Percentiles rank a stretch among this genome's conserved stretches.
These are phyloP conservation scores for Diadophis punctatus DNA, from an alignment of 2,113 vertebrate species.

Conservation along the genomic window DNA sequence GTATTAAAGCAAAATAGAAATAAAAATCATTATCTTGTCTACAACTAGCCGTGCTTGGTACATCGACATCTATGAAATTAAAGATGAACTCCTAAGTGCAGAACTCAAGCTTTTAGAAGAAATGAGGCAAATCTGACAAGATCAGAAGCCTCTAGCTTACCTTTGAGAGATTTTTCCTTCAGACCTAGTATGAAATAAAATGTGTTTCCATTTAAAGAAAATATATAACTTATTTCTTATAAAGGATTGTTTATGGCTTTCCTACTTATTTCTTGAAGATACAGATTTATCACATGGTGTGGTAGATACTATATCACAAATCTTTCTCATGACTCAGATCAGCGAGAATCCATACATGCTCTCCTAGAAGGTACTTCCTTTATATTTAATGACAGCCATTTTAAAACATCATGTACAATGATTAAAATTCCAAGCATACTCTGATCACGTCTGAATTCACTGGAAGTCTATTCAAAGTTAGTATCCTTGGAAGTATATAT, in stretches of 20 bases:
- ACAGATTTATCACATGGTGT: not conserved
- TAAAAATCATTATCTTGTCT: not conserved
- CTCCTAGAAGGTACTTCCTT: not conserved
- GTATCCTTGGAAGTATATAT: not conserved
- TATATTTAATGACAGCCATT: not conserved
- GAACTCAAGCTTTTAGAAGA: not conserved
- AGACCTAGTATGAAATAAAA: constrained; percentile 42
- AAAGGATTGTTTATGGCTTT: not conserved
- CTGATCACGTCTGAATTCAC: not conserved
- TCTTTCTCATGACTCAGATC: not conserved
- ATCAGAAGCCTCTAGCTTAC: constrained; percentile 17
- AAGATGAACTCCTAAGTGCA: not conserved
- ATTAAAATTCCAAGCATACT: not conserved
- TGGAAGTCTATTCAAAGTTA: not conserved
- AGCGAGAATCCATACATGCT: not conserved
- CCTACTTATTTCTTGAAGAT: not conserved
- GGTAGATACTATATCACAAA: not conserved
- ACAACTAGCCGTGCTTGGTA: not conserved
- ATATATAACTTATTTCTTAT: not conserved
- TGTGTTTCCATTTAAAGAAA: not conserved
- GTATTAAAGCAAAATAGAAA: not conserved
- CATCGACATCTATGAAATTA: not conserved
- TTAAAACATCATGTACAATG: not conserved
- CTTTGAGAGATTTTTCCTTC: constrained; percentile 6
- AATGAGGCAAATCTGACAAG: not conserved